Evolutionary conservation across 2,797 vertebrate genomes (phyloP).

Genomic region (Enteromius afrohamiltoni): DNA sequence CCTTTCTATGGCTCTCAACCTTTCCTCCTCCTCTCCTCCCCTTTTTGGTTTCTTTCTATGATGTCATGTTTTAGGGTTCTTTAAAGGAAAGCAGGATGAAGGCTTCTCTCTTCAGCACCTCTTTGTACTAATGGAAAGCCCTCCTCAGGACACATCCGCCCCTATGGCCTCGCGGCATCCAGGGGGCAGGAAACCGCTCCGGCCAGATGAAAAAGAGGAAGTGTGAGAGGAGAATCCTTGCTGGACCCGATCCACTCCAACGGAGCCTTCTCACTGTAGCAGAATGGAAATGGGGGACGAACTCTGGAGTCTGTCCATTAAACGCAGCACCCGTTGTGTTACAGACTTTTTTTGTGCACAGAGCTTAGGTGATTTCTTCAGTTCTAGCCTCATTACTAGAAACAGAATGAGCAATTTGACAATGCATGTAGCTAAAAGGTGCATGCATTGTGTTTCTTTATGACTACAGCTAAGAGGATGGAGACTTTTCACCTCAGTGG

Average conservation of each 20-base stretch:
- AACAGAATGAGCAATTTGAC: slow-evolving; percentile 22
- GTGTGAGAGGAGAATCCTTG: slow-evolving; percentile 74
- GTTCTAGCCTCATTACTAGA: slow-evolving; percentile 30
- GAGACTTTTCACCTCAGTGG: slow-evolving; percentile 71
- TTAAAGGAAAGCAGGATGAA: slow-evolving; percentile 55
- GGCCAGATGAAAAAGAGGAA: slow-evolving; percentile 69
- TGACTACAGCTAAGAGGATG: slow-evolving; percentile 64
- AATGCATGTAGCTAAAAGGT: background rate
- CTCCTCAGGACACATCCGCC: slow-evolving; percentile 70
- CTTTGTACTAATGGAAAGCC: slow-evolving; percentile 47
- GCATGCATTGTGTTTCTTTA: slow-evolving; percentile 11
- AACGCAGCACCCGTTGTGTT: slow-evolving; percentile 6
- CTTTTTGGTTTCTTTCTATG: slow-evolving; percentile 45
- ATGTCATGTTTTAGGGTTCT: slow-evolving; percentile 54
- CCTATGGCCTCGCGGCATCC: slow-evolving; percentile 67
- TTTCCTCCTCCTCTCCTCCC: slow-evolving; percentile 54
- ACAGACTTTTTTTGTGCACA: slow-evolving; percentile 6
- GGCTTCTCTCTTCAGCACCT: slow-evolving; percentile 51
- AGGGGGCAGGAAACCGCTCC: slow-evolving; percentile 62
- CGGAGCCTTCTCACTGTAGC: slow-evolving; percentile 69
- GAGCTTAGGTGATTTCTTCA: slow-evolving; percentile 14
- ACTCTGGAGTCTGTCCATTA: slow-evolving; percentile 45
- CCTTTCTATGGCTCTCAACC: slow-evolving; percentile 62
- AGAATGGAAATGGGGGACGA: slow-evolving; percentile 69
- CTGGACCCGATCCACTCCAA: slow-evolving; percentile 73